These are phyloP conservation scores for Benitochromis conjunctus DNA, from an alignment of 2,113 vertebrate species.

Conservation along the genomic window DNA sequence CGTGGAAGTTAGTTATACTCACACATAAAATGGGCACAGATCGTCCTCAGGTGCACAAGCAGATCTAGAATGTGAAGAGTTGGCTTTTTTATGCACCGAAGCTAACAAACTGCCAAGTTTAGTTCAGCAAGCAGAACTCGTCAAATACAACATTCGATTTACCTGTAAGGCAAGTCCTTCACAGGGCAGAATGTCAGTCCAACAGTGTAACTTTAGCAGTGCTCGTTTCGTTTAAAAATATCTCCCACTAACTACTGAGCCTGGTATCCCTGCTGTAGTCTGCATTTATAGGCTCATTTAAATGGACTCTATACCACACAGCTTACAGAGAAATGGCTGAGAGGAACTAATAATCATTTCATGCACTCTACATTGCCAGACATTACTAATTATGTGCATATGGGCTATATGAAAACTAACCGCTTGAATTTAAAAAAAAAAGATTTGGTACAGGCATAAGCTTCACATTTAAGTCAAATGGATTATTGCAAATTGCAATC, in stretches of 20 bases:
- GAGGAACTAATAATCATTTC: background rate
- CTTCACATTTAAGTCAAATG: background rate
- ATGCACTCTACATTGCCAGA: background rate
- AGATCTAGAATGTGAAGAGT: slow-evolving; percentile 96
- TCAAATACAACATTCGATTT: background rate
- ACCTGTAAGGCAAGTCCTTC: background rate
- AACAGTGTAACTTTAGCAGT: background rate
- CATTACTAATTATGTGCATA: background rate
- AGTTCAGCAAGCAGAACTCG: slow-evolving; percentile 66
- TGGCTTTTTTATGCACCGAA: slow-evolving; percentile 81
- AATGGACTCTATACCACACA: background rate
- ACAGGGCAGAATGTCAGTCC: background rate
- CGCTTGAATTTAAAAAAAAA: rapidly evolving
- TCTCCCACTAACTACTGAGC: background rate
- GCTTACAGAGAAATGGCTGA: background rate
- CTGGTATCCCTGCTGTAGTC: background rate
- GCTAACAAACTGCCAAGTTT: slow-evolving; percentile 80
- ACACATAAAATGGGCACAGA: slow-evolving; percentile 94
- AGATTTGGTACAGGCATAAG: background rate
- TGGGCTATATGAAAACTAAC: background rate
- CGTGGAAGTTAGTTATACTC: slow-evolving; percentile 87
- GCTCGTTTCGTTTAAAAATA: background rate
- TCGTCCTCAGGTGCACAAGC: slow-evolving; percentile 91
- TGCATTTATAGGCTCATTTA: background rate
- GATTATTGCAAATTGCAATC: background rate